Evolutionary conservation across 2,888 invertebrate genomes (phyloP).

Genomic region (Orchesellides sinensis): DNA sequence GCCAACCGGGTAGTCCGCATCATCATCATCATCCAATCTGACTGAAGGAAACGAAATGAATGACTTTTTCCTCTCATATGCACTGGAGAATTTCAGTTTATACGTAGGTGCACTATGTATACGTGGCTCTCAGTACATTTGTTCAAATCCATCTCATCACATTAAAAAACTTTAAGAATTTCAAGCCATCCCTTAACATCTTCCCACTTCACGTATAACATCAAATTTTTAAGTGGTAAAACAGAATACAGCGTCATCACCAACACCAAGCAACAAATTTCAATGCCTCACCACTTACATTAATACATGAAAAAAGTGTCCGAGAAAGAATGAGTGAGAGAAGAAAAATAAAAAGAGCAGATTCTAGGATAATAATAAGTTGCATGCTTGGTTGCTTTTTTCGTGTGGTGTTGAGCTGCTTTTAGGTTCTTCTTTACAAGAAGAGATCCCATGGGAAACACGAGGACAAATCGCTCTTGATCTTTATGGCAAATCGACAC

Average conservation of each 20-base stretch:
- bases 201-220: not conserved
- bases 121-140: constrained; percentile 9
- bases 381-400: constrained; percentile 47
- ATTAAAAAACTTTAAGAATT: constrained; percentile 57
- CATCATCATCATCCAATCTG: constrained; percentile 28
- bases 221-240: not conserved
- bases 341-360: constrained; percentile 49
- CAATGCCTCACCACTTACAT: constrained; percentile 46
- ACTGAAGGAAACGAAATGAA: constrained; percentile 11
- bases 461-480: constrained; percentile 75
- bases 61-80: not conserved
- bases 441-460: constrained; percentile 73
- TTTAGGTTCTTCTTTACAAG: constrained; percentile 54
- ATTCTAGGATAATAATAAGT: constrained; percentile 33
- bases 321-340: constrained; percentile 27
- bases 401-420: constrained; percentile 35
- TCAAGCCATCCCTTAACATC: constrained; percentile 39
- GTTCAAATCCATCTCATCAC: constrained; percentile 47
- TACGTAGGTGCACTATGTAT: not conserved
- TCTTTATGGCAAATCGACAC: constrained; percentile 75
- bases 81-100: not conserved
- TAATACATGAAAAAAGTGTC: not conserved
- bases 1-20: constrained; percentile 49
- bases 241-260: constrained; percentile 2
- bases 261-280: constrained; percentile 16